Evolutionary conservation across 1,140 invertebrate species (phyloP).

Genomic region (Brachionus angularis): DNA sequence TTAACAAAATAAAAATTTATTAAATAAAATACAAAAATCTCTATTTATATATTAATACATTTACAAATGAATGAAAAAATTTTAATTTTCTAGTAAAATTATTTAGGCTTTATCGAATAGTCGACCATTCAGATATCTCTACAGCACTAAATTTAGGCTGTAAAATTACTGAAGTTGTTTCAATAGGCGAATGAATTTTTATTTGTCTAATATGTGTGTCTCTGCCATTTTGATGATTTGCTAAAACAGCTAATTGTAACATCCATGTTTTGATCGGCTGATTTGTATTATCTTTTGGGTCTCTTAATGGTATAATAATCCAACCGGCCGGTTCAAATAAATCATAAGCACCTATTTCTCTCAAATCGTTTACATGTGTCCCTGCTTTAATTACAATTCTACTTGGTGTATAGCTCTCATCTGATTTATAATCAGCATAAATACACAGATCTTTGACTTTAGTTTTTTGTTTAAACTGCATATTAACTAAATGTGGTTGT

Average conservation of each 20-base stretch:
- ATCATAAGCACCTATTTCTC: conserved; percentile 90
- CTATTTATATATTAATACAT: too few species aligned
- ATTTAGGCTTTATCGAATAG: conserved; percentile 16
- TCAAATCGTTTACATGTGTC: conserved; percentile 94
- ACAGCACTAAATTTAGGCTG: conserved; percentile 41
- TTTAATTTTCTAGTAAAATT: too few species aligned
- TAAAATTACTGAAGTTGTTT: conserved; percentile 38
- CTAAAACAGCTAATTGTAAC: conserved; percentile 63
- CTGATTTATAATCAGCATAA: conserved; percentile 93
- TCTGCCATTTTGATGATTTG: conserved; percentile 95
- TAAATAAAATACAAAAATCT: too few species aligned
- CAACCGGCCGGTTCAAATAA: conserved; percentile 89
- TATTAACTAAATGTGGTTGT: conserved; percentile 92
- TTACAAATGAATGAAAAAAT: too few species aligned
- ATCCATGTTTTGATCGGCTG: conserved; percentile 46
- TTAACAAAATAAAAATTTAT: too few species aligned
- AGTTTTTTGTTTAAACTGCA: conserved; percentile 92
- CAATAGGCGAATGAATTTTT: conserved; percentile 73
- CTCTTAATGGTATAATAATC: conserved; percentile 76
- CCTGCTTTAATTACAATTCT: conserved; percentile 87
- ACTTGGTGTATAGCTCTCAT: conserved; percentile 93
- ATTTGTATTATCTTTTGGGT: conserved; percentile 40
- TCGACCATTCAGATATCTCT: conserved; percentile 38
- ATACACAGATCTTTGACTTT: conserved; percentile 90
- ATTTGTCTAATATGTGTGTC: conserved; percentile 97